Percentiles rank a stretch among this genome's conserved stretches.
phyloP scores from a whole-genome alignment of 2,113 vertebrate genomes.

The Pipa parva region DNA sequence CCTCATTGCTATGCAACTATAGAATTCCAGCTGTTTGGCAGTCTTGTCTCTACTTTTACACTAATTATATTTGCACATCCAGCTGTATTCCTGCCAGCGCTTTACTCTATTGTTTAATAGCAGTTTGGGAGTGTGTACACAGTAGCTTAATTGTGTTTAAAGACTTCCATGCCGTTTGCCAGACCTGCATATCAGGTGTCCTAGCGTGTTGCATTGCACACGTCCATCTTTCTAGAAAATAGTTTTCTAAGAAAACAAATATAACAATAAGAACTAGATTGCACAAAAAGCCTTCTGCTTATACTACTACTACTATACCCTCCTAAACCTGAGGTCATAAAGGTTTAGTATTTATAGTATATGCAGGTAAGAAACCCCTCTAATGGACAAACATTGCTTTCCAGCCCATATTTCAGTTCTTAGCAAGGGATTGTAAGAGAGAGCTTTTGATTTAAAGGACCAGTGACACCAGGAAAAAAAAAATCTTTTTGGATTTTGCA shows the following conservation, averaged over 20 bases:
- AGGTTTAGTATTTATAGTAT: neutral
- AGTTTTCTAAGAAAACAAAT: neutral
- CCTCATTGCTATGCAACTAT: neutral
- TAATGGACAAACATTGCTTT: neutral
- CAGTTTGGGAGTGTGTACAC: constrained; percentile 21
- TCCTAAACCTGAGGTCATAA: neutral
- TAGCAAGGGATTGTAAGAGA: too few species aligned
- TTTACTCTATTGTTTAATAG: constrained; percentile 11
- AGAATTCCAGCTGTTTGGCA: neutral
- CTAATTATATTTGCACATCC: neutral
- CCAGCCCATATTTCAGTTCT: neutral
- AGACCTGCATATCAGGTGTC: constrained; percentile 20
- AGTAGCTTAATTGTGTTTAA: constrained; percentile 13
- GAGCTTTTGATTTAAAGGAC: too few species aligned
- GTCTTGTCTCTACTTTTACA: neutral
- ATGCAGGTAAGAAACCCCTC: neutral
- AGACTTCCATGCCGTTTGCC: constrained; percentile 30
- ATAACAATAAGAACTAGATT: neutral
- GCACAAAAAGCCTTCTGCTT: neutral
- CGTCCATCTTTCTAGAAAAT: neutral
- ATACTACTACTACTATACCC: neutral
- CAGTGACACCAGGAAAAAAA: too few species aligned
- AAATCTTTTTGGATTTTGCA: too few species aligned
- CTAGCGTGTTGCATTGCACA: constrained; percentile 2
- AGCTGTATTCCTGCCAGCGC: neutral